These are phyloP conservation scores for Odontothrips loti DNA, from an alignment of 2,888 invertebrate genomes.

Conservation along the genomic window DNA sequence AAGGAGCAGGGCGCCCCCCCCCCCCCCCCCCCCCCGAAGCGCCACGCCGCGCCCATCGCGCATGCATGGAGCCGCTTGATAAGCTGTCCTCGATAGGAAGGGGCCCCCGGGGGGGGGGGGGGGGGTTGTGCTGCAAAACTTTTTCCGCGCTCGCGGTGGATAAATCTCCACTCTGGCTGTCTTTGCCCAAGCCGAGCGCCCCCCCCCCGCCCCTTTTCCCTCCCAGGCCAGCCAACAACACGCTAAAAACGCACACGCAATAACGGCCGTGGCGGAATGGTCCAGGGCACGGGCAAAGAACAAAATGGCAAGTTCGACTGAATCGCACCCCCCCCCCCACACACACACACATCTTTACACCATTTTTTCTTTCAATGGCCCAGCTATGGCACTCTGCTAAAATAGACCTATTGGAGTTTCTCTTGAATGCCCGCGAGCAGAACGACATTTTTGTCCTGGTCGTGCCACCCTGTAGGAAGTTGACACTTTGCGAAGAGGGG, in stretches of 20 bases:
- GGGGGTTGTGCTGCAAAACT: not conserved
- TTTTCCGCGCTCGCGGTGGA: not conserved
- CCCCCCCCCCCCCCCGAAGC: not conserved
- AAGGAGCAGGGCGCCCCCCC: not conserved
- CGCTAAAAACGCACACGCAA: too few species aligned
- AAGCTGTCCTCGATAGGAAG: not conserved
- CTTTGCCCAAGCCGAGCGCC: not conserved
- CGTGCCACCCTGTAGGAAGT: not conserved
- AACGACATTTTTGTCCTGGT: too few species aligned
- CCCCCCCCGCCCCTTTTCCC: not conserved
- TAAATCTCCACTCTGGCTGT: not conserved
- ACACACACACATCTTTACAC: not conserved
- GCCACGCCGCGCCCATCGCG: not conserved
- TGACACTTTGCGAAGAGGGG: not conserved
- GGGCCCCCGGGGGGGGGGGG: not conserved
- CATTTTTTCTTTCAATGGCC: too few species aligned
- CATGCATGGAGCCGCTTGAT: not conserved
- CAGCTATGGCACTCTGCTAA: too few species aligned
- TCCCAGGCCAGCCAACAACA: too few species aligned
- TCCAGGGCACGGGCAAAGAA: too few species aligned
- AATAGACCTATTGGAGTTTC: too few species aligned
- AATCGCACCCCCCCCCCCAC: not conserved
- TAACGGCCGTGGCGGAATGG: too few species aligned
- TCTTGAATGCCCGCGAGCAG: too few species aligned
- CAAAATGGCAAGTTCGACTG: too few species aligned